These are phyloP conservation scores for Sebastes dallii DNA, from an alignment of 2,797 vertebrate genomes.

Conservation along the genomic window DNA sequence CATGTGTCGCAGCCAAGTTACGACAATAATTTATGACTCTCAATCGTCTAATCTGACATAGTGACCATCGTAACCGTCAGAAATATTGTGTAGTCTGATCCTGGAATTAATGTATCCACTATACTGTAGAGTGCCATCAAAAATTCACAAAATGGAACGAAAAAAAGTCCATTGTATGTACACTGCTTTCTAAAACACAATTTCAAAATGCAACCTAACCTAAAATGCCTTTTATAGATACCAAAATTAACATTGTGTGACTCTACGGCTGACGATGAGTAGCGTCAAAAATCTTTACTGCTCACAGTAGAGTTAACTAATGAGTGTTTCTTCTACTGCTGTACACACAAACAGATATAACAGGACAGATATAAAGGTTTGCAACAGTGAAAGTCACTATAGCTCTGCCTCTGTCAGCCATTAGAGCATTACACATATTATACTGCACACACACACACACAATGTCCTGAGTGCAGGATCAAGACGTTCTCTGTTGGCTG, in stretches of 20 bases:
- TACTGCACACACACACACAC: slow-evolving; percentile 38
- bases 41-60: no score
- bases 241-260: not conserved
- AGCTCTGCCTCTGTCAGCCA: slow-evolving; percentile 45
- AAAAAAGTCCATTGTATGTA: no score
- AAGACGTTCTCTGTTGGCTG: slow-evolving; percentile 69
- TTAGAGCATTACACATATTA: slow-evolving; percentile 71
- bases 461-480: slow-evolving; percentile 66
- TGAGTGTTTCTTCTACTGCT: not conserved
- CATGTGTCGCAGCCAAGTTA: no score
- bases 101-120: no score
- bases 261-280: not conserved
- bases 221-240: not conserved
- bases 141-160: no score
- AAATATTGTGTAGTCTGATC: no score
- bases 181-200: no score
- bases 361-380: slow-evolving; percentile 1
- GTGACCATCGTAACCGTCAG: no score
- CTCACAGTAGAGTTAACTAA: not conserved
- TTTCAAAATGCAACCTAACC: no score
- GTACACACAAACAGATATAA: not conserved
- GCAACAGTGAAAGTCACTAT: slow-evolving; percentile 31
- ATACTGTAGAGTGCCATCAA: no score
- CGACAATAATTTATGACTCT: no score
- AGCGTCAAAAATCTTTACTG: not conserved